Conservation (phyloP, 1,140 invertebrate species). For the Lysiphlebus fabarum region DNA sequence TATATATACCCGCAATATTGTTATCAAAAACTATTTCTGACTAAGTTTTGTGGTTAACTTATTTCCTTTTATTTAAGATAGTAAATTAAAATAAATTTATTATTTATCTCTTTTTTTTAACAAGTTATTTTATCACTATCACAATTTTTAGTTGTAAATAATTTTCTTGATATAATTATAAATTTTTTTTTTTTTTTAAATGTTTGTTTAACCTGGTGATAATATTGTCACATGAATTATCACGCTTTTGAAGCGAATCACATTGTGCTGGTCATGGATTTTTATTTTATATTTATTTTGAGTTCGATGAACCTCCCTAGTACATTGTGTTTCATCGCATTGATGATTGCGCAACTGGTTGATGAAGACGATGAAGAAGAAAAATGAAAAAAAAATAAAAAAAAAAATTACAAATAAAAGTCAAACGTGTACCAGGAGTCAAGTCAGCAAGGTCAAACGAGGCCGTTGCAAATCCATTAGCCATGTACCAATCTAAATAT, state of each 20-base stretch:
- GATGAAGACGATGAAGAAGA: slow-evolving; percentile 1
- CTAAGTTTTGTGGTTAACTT: slow-evolving; percentile 31
- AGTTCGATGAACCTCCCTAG: slow-evolving; percentile 7
- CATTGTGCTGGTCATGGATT: slow-evolving; percentile 17
- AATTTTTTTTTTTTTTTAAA: neutral
- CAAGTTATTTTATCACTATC: no score
- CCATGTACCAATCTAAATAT: slow-evolving; percentile 35
- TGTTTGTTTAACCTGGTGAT: neutral
- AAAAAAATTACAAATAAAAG: neutral
- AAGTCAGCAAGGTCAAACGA: slow-evolving; percentile 30
- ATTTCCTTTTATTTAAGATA: slow-evolving; percentile 24
- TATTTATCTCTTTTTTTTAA: no score
- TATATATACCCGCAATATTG: slow-evolving; percentile 30
- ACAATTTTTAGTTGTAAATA: neutral
- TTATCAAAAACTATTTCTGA: slow-evolving; percentile 31
- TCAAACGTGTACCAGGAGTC: neutral
- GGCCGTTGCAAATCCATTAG: slow-evolving; percentile 37
- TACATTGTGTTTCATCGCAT: slow-evolving; percentile 4
- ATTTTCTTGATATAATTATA: neutral
- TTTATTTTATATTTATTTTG: neutral
- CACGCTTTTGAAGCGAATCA: neutral
- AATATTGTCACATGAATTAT: neutral
- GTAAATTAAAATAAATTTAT: slow-evolving; percentile 9
- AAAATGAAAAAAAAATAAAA: neutral
- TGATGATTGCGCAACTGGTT: slow-evolving; percentile 8